Base-by-base conservation (phyloP, 2,797 vertebrate genomes). In the Pseudomugil gertrudae region DNA sequence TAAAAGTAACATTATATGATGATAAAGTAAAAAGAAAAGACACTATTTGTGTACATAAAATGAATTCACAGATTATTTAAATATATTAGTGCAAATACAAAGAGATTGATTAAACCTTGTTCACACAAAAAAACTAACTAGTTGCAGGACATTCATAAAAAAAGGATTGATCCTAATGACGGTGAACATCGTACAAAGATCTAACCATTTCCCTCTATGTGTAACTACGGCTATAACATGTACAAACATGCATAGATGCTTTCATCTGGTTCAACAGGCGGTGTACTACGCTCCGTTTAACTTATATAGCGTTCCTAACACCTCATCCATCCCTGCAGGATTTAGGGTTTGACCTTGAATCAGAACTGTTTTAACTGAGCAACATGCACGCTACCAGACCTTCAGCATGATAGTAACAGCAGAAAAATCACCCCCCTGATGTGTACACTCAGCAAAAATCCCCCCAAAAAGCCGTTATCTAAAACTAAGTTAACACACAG, bases 211-310 rank as follows among this genome's bases (percentile, higher is more conserved):
- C 45, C 23, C 10, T 9, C 45, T 10, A 21, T 47, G 9, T 14
- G n/a, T 1, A 6, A 8, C 26, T 62, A 17, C 21, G 8, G 23
- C 40, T 40, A 38, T 62, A 57, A 17, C 26, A 26, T 60, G 45
- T 58, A 19, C n/a, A 14, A 33, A 14, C 15, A 26, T 8, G 1
- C 47, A 35, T 5, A 5, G 21, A 38, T 47, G 1, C 0, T 40
- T 50, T 43, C 14, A 55, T 17, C 3, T 52, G 13, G 13, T 66
- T 67, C 8, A 57, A 38, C 19, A 63, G 26, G 19, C 62, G 30
- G 60, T 36, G 38, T 2, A 38, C 17, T 50, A 14, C 10, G 8
- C 17, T 58, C 9, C 1, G 21, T n/a, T 15, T 51, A 24, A 53
- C 43, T 32, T 17, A 32, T 5, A 32, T 32, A 5, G 32, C 32